Evolutionary conservation across 2,113 vertebrate species (phyloP), one percentile per base, ranked within the genome.

Genomic region (Cinclus cinclus): DNA sequence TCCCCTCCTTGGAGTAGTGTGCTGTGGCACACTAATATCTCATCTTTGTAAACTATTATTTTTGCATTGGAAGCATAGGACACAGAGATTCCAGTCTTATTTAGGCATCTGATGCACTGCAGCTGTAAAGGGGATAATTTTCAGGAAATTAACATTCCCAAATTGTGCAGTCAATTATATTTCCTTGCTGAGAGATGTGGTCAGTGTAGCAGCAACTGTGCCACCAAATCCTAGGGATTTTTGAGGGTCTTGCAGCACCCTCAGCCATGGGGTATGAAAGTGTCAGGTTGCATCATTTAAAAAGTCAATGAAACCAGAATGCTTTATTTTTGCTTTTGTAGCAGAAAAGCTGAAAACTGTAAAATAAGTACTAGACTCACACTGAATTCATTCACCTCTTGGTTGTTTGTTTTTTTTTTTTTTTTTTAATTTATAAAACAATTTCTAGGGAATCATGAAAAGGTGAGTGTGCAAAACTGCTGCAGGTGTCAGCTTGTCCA

Each of bases 371-470:
- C 24, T 25, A 56, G 13, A 37, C 13, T 27, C 9, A 42, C 8
- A n/a, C 10, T 25, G 15, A 7, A 80, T n/a, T 5, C 7, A 80
- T 35, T 5, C 4, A 28, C 4, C 0, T 39, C 1, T 12, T 31
- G 19, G 15, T 33, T 11, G 13, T 21, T 20, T 42, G 25, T 22
- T 12, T 33, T 21, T 52, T 30, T 58, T 33, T 14, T 33, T 28
- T 46, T 53, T 31, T n/a, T 25, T 23, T 3, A 20, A 84, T 59
- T 87, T 50, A 37, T 65, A 55, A 62, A 42, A 24, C 4, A 62
- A 13, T 53, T 85, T 83, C 21, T 46, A 81, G 10, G 9, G 16
- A 87, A 56, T 41, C 11, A 35, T 28, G 13, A 79, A 83, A 85
- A 30, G 13, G 69, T 37, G 73, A 53, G 22, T 63, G 33, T 62